Conservation (phyloP, 1,140 invertebrate genomes). For the Drosophila prosaltans region DNA sequence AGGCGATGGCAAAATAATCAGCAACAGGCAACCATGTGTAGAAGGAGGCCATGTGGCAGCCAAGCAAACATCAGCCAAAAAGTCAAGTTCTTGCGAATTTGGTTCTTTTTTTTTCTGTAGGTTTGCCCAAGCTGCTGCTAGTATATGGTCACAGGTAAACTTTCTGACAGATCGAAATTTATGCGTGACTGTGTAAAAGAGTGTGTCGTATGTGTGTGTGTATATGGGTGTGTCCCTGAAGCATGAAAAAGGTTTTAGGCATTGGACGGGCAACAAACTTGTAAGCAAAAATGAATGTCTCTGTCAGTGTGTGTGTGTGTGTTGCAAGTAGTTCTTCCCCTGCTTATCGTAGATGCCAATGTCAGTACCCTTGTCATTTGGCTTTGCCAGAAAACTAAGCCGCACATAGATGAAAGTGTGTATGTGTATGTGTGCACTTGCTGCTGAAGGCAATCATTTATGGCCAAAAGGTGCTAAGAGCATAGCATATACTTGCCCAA, state of each 20-base stretch:
- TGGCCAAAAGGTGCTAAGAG: constrained; percentile 52
- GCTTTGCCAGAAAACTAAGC: constrained; percentile 35
- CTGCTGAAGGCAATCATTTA: constrained; percentile 36
- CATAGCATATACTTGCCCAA: constrained; percentile 31
- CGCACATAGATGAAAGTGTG: background rate
- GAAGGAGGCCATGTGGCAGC: background rate
- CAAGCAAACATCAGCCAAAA: constrained; percentile 12
- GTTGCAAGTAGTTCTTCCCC: constrained; percentile 49
- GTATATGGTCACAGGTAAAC: constrained; percentile 52
- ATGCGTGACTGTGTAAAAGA: constrained; percentile 45
- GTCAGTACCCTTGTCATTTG: constrained; percentile 75
- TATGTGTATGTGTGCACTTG: background rate
- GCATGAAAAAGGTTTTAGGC: constrained; percentile 80
- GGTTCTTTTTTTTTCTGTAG: constrained; percentile 1
- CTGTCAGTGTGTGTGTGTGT: constrained; percentile 29
- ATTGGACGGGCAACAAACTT: constrained; percentile 28
- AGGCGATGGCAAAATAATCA: constrained; percentile 69
- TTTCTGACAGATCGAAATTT: constrained; percentile 48
- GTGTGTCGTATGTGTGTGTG: constrained; percentile 6
- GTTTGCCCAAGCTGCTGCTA: background rate
- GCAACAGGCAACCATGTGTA: constrained; percentile 25
- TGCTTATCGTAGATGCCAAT: constrained; percentile 59
- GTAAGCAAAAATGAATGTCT: constrained; percentile 32
- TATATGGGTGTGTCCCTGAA: constrained; percentile 38
- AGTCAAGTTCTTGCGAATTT: constrained; percentile 7